Percentiles rank a stretch among this genome's conserved stretches.
Conservation (phyloP, 2,113 vertebrate species). For the Phrynosoma blainvillii region DNA sequence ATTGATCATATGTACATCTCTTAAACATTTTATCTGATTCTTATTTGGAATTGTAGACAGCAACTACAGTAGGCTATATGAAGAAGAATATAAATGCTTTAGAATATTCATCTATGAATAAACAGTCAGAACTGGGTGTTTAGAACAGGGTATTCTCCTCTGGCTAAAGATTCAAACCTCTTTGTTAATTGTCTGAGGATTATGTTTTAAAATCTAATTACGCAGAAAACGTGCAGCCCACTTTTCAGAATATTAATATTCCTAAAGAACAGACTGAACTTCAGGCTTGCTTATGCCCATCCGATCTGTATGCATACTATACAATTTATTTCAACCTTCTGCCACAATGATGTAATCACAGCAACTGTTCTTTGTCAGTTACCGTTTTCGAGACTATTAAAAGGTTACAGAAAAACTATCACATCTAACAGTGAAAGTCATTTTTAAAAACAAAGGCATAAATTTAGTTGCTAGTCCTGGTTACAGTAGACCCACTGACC, state of each 20-base stretch:
- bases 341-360: not conserved
- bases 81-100: not conserved
- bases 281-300: not conserved
- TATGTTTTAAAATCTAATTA: slow-evolving; percentile 4
- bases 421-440: no score
- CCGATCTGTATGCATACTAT: not conserved
- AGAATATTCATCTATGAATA: slow-evolving; percentile 6
- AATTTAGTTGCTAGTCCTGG: no score
- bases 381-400: no score
- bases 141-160: not conserved
- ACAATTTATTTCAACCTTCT: not conserved
- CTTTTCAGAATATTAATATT: slow-evolving; percentile 10
- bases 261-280: not conserved
- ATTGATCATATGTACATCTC: not conserved
- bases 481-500: not conserved
- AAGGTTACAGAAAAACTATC: no score
- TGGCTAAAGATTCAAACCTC: slow-evolving; percentile 10
- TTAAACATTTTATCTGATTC: not conserved
- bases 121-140: slow-evolving; percentile 1
- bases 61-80: not conserved
- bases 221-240: not conserved
- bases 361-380: not conserved
- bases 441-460: no score
- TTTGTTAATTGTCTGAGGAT: not conserved
- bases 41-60: not conserved